These are phyloP conservation scores for Leptothorax acervorum DNA, from an alignment of 2,888 invertebrate species.

Conservation along the genomic window DNA sequence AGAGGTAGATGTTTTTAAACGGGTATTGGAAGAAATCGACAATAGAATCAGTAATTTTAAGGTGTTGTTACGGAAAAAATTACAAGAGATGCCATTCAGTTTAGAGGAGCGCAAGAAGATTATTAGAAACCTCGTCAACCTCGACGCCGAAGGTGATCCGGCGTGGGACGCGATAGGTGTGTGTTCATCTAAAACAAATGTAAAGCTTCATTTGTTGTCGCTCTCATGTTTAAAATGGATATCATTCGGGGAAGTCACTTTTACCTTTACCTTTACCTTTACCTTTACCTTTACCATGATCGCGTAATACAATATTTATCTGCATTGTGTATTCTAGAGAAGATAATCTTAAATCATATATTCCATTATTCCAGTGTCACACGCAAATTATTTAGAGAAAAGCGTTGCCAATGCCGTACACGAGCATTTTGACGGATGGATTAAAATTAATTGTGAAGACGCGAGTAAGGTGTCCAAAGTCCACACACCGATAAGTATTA, in stretches of 20 bases:
- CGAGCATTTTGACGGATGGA: conserved; percentile 78
- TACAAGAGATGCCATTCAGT: conserved; percentile 96
- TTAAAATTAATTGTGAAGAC: conserved; percentile 76
- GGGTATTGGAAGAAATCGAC: conserved; percentile 96
- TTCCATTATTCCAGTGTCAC: conserved; percentile 77
- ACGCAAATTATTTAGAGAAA: conserved; percentile 82
- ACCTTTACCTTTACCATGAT: not conserved
- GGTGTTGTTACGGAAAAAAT: conserved; percentile 92
- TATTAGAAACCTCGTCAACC: conserved; percentile 93
- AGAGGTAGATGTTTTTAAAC: conserved; percentile 95
- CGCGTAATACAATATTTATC: not conserved
- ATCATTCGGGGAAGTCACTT: not conserved
- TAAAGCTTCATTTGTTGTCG: not conserved
- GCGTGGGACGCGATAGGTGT: conserved; percentile 96
- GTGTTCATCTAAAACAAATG: not conserved
- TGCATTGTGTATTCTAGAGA: not conserved
- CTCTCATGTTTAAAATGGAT: not conserved
- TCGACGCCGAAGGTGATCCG: conserved; percentile 94
- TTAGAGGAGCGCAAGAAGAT: conserved; percentile 98
- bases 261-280: not conserved
- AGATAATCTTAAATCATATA: conserved; percentile 7
- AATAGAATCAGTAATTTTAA: conserved; percentile 93
- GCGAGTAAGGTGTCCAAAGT: conserved; percentile 72
- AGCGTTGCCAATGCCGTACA: conserved; percentile 79
- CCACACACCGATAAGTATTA: conserved; percentile 70